Evolutionary conservation across 2,797 vertebrate species (phyloP), one percentile per base, ranked within the genome.

Genomic region (Pseudopleuronectes americanus): DNA sequence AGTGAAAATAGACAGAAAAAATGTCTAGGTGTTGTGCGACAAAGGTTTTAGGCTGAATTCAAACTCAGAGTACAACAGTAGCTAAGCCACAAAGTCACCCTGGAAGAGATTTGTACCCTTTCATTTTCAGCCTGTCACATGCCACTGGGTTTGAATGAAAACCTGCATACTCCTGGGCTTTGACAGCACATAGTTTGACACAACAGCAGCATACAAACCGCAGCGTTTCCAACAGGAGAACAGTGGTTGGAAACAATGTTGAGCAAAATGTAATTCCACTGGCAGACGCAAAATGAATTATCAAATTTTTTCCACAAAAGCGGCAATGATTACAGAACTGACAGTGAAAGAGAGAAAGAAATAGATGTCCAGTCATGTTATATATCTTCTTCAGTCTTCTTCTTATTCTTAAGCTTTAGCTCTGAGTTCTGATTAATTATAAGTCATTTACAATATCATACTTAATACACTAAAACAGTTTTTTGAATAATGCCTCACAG

Each of bases 51-150:
- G 22, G 23, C 47, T 69, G 55, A 13, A 76, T 77, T 79, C 60
- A 71, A 68, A 69, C 48, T 52, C n/a, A 54, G 7, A 65, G 9
- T 45, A 51, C 53, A 63, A 81, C 58, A 59, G 73, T 52, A 58
- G 65, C 76, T 59, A 28, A 82, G 64, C 53, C 58, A 70, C 79
- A 80, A 84, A 77, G 83, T 87, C 80, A 77, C 78, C 54, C 53
- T 78, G 81, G 64, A 73, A 66, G 67, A 82, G 78, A 85, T 90
- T 80, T 87, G 68, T 80, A 81, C 81, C 72, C 67, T 78, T 80
- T 81, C 71, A 83, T 83, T 84, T 79, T 48, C 54, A 75, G 64
- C 60, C 81, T 78, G 81, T 87, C 83, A 84, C 83, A 84, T 81
- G 80, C 68, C 66, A 75, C 67, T 87, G 74, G 63, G 31, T 74